These are phyloP conservation scores for Celastrina argiolus DNA, from an alignment of 2,888 invertebrate genomes.

Conservation along the genomic window DNA sequence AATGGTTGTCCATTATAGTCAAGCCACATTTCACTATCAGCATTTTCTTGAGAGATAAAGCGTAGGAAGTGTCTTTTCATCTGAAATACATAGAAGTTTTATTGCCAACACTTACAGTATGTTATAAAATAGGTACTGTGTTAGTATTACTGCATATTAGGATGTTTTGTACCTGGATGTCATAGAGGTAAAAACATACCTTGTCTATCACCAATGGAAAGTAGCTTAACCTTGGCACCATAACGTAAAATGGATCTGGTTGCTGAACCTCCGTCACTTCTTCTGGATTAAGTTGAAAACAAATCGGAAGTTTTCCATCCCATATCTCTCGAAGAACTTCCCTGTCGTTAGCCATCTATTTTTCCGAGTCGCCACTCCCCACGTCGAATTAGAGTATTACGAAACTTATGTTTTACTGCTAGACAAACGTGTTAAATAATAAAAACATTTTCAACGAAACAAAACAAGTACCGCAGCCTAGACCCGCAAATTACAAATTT, in stretches of 20 bases:
- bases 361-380: neutral
- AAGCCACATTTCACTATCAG: conserved; percentile 95
- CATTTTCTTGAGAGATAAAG: conserved; percentile 87
- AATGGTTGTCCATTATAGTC: conserved; percentile 94
- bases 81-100: too few relatives aligned
- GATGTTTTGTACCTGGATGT: neutral
- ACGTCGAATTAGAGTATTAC: neutral
- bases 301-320: conserved; percentile 96
- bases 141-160: too few relatives aligned
- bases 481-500: neutral
- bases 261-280: conserved; percentile 93
- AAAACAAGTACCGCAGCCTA: neutral
- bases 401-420: neutral
- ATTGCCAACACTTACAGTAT: too few relatives aligned
- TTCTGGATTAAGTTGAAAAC: conserved; percentile 92
- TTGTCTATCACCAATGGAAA: conserved; percentile 97
- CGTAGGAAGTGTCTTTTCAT: conserved; percentile 92
- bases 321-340: conserved; percentile 96
- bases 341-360: conserved; percentile 92
- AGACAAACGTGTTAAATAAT: neutral
- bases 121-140: too few relatives aligned
- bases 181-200: conserved; percentile 64
- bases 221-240: conserved; percentile 95
- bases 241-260: conserved; percentile 94
- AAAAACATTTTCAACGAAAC: neutral